Conservation (phyloP, 2,797 vertebrate genomes). For the Pterois miles region DNA sequence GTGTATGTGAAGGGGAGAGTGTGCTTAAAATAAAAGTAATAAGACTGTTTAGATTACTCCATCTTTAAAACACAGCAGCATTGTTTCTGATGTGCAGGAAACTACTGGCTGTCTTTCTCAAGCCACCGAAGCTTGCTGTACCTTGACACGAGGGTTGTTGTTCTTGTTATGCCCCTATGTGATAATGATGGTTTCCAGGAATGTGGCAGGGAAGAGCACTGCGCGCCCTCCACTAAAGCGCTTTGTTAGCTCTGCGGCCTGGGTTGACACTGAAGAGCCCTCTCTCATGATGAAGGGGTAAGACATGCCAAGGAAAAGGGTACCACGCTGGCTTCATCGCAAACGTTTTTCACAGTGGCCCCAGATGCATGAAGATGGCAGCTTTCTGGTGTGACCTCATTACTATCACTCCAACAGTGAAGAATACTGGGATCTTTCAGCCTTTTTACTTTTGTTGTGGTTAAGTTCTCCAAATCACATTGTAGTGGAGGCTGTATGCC, state of each 20-base stretch:
- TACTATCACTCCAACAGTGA: no score
- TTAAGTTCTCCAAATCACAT: neutral
- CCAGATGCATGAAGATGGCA: constrained; percentile 55
- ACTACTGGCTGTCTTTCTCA: neutral
- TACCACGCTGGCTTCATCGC: constrained; percentile 7
- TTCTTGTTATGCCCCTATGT: constrained; percentile 60
- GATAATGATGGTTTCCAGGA: constrained; percentile 81
- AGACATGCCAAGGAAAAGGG: constrained; percentile 68
- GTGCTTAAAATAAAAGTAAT: neutral
- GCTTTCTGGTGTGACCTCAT: constrained; percentile 15
- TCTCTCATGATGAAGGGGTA: constrained; percentile 87
- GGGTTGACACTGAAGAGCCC: constrained; percentile 88
- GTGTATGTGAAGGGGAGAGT: neutral
- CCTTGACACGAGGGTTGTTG: constrained; percentile 35
- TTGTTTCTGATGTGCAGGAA: constrained; percentile 12
- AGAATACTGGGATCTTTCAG: neutral
- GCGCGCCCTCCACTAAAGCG: constrained; percentile 90
- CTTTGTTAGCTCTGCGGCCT: constrained; percentile 91
- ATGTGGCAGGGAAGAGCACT: constrained; percentile 84
- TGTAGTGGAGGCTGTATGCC: neutral
- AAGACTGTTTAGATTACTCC: neutral
- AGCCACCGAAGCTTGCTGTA: neutral
- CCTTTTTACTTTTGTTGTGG: neutral
- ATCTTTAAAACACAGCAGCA: neutral
- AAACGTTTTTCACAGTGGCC: neutral